Base-by-base conservation (phyloP, 2,888 invertebrate species). In the Amblyteles armatorius region DNA sequence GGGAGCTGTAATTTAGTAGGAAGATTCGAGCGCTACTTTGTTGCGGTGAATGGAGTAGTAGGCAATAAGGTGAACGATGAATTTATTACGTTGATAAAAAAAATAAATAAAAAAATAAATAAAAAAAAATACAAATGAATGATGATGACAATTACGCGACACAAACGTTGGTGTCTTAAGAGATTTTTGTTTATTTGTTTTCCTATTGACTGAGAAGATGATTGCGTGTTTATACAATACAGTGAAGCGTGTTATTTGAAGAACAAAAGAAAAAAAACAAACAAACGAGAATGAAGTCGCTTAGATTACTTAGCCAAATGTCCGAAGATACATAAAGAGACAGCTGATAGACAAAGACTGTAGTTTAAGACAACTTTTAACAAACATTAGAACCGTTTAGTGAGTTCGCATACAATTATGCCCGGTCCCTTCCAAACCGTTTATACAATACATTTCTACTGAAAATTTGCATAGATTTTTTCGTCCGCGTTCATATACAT, bases 301-400 rank as follows among this genome's bases (percentile, higher is more conserved):
- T 74, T 79, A 79, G 77, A 82, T 73, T 77, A 67, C 33, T 68
- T 65, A 78, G 57, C 26, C 73, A 63, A 79, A 78, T 81, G 48
- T 86, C 86, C 82, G 79, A 84, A 86, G 57, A 72, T 78, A 74
- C 63, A 60, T 86, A 87, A 89, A 89, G 44, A 88, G 88, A 89
- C 89, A 90, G 87, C 88, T 86, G 88, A 90, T 91, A 90, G 90
- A 92, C 90, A 91, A 90, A 91, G 91, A 91, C 91, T 92, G 91
- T 92, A 93, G 93, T 91, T 92, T 92, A 91, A 93, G 91, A 90
- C 91, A 91, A 91, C 91, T 92, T 91, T 92, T 91, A 92, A 92
- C 91, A 91, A 91, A 91, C 89, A 91, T 89, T 89, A 90, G 89
- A 89, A 91, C 90, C 90, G 90, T 90, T 48, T 90, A 86, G 88